These are phyloP conservation scores for Microtus ochrogaster DNA, from an alignment of 2,113 vertebrate species.

Conservation along the genomic window DNA sequence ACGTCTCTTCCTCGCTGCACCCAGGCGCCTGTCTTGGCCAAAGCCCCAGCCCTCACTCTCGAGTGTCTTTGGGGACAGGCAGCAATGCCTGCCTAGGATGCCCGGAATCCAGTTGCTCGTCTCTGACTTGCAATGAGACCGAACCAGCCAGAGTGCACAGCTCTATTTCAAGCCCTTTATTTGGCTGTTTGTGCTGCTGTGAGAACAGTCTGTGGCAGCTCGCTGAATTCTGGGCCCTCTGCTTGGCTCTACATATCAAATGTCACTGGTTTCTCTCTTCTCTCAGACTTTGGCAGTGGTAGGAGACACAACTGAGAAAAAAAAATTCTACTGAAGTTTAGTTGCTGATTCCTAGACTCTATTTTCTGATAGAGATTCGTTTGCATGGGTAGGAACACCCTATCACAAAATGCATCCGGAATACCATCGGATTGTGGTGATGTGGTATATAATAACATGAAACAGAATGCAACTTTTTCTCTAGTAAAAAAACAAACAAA, in stretches of 20 bases:
- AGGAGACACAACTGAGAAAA: conserved; percentile 15
- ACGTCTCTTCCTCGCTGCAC: background rate
- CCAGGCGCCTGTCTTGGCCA: conserved; percentile 16
- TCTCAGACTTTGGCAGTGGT: conserved; percentile 25
- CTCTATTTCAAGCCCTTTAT: conserved; percentile 44
- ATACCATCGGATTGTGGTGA: background rate
- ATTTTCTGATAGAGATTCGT: background rate
- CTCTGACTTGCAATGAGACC: conserved; percentile 52
- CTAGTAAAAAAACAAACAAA: background rate
- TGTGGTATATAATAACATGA: background rate
- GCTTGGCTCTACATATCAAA: conserved; percentile 14
- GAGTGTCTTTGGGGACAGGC: conserved; percentile 49
- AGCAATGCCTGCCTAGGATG: conserved; percentile 16
- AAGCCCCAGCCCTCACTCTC: conserved; percentile 1
- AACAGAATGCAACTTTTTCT: background rate
- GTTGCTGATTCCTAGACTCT: conserved; percentile 32
- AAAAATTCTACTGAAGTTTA: conserved; percentile 32
- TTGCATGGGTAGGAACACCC: background rate
- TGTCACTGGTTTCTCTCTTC: conserved; percentile 44
- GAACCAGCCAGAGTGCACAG: background rate
- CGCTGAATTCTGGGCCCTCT: conserved; percentile 58
- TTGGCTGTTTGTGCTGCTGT: conserved; percentile 27
- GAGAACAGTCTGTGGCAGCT: conserved; percentile 42
- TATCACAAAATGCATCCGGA: background rate
- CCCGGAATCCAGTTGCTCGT: conserved; percentile 53